These are phyloP conservation scores for Agonopterix arenella DNA, from an alignment of 2,888 invertebrate species.

Conservation along the genomic window DNA sequence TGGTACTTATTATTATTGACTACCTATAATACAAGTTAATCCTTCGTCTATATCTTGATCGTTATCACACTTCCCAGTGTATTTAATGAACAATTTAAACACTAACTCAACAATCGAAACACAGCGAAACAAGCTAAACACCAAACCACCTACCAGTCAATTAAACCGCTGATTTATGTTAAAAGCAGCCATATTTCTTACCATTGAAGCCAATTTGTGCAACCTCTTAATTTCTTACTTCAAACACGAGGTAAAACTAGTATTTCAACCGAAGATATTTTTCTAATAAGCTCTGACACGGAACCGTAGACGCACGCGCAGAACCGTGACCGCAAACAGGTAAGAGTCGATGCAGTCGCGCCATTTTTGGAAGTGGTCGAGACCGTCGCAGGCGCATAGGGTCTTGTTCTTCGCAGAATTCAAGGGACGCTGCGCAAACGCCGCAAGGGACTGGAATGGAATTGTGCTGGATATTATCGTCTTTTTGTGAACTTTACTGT, in stretches of 20 bases:
- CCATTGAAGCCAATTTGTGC: no score
- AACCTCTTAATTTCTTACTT: neutral
- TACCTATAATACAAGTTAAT: no score
- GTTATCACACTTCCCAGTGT: no score
- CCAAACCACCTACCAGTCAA: no score
- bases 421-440: neutral
- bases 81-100: neutral
- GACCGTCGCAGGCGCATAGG: conserved; percentile 6
- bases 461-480: neutral
- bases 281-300: conserved; percentile 14
- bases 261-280: conserved; percentile 1
- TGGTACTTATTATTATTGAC: no score
- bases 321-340: conserved; percentile 24
- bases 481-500: neutral
- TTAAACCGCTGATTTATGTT: no score
- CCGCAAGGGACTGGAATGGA: neutral
- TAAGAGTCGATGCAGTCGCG: conserved; percentile 20
- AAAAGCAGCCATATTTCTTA: no score
- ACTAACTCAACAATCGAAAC: no score
- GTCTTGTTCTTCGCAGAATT: conserved; percentile 2
- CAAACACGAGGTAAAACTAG: neutral
- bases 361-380: conserved; percentile 40
- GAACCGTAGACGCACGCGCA: conserved; percentile 7
- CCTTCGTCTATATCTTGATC: no score
- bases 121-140: no score